These are phyloP conservation scores for Amblyornis subalaris DNA, from an alignment of 2,113 vertebrate genomes.

Conservation along the genomic window DNA sequence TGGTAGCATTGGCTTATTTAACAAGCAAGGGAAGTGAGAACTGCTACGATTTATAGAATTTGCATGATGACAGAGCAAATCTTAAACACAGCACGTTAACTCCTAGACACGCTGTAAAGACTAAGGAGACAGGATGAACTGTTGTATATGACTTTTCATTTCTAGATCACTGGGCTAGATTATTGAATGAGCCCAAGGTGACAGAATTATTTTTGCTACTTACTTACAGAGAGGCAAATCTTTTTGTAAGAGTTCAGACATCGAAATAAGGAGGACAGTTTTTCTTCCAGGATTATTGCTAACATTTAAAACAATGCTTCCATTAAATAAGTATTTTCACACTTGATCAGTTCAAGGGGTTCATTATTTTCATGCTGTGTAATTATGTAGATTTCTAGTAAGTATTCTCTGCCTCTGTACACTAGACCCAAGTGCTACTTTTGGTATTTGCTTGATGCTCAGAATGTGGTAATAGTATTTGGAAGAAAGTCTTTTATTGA, in stretches of 20 bases:
- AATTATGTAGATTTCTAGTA: conserved; percentile 1
- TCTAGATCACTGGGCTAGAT: conserved; percentile 8
- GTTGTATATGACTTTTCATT: not conserved
- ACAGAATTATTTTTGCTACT: conserved; percentile 38
- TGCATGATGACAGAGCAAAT: conserved; percentile 5
- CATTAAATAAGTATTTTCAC: conserved; percentile 10
- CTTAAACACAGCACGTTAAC: not conserved
- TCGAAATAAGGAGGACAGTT: not conserved
- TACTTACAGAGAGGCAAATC: conserved; percentile 21
- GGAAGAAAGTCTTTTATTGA: not conserved
- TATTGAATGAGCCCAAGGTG: conserved; percentile 24
- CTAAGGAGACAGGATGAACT: not conserved
- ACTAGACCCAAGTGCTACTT: not conserved
- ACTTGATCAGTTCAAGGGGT: conserved; percentile 10
- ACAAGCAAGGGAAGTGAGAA: not conserved
- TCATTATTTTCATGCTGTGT: conserved; percentile 28
- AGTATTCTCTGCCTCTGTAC: not conserved
- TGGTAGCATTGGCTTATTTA: not conserved
- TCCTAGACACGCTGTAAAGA: not conserved
- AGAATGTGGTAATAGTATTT: not conserved
- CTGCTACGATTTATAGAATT: not conserved
- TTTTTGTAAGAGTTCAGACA: not conserved
- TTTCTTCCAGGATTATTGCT: conserved; percentile 24
- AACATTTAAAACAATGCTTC: conserved; percentile 15
- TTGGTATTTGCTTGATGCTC: conserved; percentile 3